Percentiles rank a stretch among this genome's conserved stretches.
Conservation (phyloP, 30 jellyfish, hydroid and myxozoan genomes). For the Mastigias papua region DNA sequence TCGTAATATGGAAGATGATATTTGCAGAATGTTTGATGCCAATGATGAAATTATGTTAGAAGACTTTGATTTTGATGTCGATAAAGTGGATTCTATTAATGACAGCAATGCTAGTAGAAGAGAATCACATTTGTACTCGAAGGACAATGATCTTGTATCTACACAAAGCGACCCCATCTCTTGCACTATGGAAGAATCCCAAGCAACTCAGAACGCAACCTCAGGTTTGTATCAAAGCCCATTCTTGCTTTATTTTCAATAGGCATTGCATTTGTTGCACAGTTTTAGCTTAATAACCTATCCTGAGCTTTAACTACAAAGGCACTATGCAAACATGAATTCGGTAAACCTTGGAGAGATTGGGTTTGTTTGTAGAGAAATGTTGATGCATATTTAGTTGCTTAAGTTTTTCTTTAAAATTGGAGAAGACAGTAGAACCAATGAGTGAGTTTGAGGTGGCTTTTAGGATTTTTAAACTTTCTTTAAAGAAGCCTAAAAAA, state of each 20-base stretch:
- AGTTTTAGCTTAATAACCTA: too few relatives aligned
- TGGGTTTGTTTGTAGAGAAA: too few relatives aligned
- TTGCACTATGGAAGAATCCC: neutral
- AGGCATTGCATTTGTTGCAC: neutral
- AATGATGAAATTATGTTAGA: neutral
- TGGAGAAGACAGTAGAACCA: too few relatives aligned
- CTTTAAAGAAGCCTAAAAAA: too few relatives aligned
- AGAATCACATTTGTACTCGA: neutral
- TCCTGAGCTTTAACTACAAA: too few relatives aligned
- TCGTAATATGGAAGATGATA: too few relatives aligned
- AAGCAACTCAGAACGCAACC: neutral
- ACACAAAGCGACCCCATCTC: neutral
- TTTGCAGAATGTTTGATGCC: neutral
- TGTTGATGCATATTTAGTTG: too few relatives aligned
- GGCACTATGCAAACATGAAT: too few relatives aligned
- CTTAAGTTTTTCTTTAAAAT: too few relatives aligned
- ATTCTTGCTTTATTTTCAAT: neutral
- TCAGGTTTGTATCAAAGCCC: neutral
- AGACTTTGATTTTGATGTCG: constrained; percentile 4
- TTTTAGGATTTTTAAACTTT: too few relatives aligned
- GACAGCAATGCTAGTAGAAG: neutral
- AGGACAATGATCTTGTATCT: neutral
- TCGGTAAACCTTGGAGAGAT: too few relatives aligned
- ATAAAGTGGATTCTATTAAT: neutral
- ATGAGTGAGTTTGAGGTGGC: too few relatives aligned